These are phyloP conservation scores for Drosophila micromelanica DNA, from an alignment of 1,140 invertebrate genomes.

Conservation along the genomic window DNA sequence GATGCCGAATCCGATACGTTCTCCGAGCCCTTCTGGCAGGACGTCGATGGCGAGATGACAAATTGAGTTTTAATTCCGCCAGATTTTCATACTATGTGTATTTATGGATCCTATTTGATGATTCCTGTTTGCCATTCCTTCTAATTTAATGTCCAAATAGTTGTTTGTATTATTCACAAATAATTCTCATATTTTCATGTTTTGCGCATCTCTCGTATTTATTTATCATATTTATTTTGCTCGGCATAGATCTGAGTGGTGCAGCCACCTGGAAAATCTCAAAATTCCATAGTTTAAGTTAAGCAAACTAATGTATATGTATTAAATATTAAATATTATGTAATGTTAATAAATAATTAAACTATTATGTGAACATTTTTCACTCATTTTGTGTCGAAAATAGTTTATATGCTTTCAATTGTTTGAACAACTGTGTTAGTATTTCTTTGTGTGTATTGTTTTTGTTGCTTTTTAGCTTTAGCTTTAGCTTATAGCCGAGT, in stretches of 20 bases:
- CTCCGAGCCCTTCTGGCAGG: slow-evolving; percentile 70
- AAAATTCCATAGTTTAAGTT: not conserved
- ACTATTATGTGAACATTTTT: not conserved
- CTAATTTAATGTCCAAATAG: too few species aligned
- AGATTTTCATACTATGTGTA: not conserved
- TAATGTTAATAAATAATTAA: slow-evolving; percentile 6
- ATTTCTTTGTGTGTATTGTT: slow-evolving; percentile 8
- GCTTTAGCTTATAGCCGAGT: not conserved
- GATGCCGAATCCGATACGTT: slow-evolving; percentile 58
- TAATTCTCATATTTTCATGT: not conserved
- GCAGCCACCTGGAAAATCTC: not conserved
- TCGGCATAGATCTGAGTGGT: slow-evolving; percentile 3
- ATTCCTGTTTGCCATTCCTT: too few species aligned
- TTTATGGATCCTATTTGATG: too few species aligned
- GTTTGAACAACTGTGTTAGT: slow-evolving; percentile 6
- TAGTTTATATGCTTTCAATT: not conserved
- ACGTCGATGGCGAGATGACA: slow-evolving; percentile 63
- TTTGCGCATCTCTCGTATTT: not conserved
- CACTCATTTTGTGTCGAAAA: too few species aligned
- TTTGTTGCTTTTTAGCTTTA: not conserved
- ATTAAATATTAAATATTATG: not conserved
- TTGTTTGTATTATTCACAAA: not conserved
- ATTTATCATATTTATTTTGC: slow-evolving; percentile 6
- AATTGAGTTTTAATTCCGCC: slow-evolving; percentile 19
- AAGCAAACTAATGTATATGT: not conserved